Conservation (phyloP, 1,140 invertebrate species). For the Trichomalopsis sarcophagae region DNA sequence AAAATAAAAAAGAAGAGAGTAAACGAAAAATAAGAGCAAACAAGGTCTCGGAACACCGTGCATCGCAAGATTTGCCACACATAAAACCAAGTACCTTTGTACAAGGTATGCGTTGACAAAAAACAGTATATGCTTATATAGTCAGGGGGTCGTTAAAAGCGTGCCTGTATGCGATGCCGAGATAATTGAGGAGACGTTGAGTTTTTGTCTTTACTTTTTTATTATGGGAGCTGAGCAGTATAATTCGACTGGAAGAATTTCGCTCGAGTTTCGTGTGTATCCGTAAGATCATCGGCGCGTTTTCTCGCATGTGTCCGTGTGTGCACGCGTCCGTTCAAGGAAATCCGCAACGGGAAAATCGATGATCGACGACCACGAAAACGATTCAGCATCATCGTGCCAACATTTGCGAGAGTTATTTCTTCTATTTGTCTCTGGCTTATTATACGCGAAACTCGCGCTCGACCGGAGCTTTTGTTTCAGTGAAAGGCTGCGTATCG, state of each 20-base stretch:
- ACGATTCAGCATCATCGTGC: constrained; percentile 5
- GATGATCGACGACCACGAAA: constrained; percentile 15
- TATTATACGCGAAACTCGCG: constrained; percentile 12
- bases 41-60: constrained; percentile 43
- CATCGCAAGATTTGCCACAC: constrained; percentile 45
- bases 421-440: neutral
- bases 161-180: neutral
- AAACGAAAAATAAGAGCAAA: constrained; percentile 36
- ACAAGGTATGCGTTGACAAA: neutral
- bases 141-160: neutral
- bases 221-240: neutral
- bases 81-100: constrained; percentile 29
- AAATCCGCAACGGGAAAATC: constrained; percentile 32
- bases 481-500: too few relatives aligned
- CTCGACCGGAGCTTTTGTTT: neutral
- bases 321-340: constrained; percentile 27
- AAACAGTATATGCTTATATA: neutral
- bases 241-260: constrained; percentile 30
- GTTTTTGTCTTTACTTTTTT: neutral
- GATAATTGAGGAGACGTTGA: too few relatives aligned
- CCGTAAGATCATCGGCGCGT: neutral
- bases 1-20: constrained; percentile 23
- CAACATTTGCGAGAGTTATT: too few relatives aligned
- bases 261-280: neutral
- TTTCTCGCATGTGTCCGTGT: neutral